Evolutionary conservation across 1,140 invertebrate species (phyloP), one percentile per base, ranked within the genome.

Genomic region (Ceratina australensis): DNA sequence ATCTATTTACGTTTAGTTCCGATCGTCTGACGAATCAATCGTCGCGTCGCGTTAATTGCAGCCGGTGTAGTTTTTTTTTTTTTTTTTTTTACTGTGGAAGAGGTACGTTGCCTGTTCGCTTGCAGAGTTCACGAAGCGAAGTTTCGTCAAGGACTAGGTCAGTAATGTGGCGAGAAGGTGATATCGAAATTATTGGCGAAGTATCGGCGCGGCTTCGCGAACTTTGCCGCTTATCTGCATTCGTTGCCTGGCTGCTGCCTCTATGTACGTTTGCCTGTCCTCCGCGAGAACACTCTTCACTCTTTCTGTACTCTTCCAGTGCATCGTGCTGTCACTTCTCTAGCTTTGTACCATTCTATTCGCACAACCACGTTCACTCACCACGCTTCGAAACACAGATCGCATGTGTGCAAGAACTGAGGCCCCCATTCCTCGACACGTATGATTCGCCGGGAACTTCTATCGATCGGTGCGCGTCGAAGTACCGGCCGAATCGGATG

Each of bases 171-270:
- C 28, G 50, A 42, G 16, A 3, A 54, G 12, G 4, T 3, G n/a
- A 28, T 10, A 15, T 66, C 16, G n/a, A 24, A 16, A 24, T 49
- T 16, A n/a, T 60, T 20, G 26, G 24, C 0, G 1, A 26, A 24
- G n/a, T 18, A 50, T 13, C 64, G 64, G 49, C 24, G 33, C 20
- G 13, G 26, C 57, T 84, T 49, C 20, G 72, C 20, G 22, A 66
- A 80, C 75, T 56, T 65, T 33, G 56, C 67, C 47, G 65, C 68
- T 24, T 81, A 60, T 16, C 22, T 56, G 83, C 73, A 50, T 84
- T 85, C 68, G 83, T 82, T 85, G 78, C 57, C 60, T 84, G 69
- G 78, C 83, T 84, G 78, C 83, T 84, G 78, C 61, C 65, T 84
- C 52, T 67, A 78, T 80, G 59, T 78, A 42, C 33, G 79, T 85